Evolutionary conservation across 1,140 invertebrate species (phyloP), one percentile per base, ranked within the genome.

Genomic region (Pseudomyrmex concolor): DNA sequence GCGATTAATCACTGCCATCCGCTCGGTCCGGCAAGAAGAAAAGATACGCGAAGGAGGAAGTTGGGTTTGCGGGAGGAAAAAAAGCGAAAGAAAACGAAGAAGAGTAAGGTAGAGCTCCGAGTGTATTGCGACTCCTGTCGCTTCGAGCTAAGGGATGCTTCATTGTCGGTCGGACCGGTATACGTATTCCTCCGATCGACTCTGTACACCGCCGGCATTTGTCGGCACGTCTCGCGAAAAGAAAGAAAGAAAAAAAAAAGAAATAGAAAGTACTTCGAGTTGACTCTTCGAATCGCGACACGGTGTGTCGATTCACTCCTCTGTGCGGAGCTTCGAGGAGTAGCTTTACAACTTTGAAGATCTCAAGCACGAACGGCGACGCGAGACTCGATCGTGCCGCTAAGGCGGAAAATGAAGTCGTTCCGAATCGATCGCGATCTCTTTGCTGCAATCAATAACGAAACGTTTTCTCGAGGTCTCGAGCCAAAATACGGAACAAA

Each of bases 1-100:
- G 80, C 84, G 86, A 87, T 89, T 91, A 91, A 89, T 86, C 89
- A 89, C 87, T 88, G 90, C 87, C 86, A 82, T 81, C 82, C 60
- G 66, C 73, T 54, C 43, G 85, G 73, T 66, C 45, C 82, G 34
- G 50, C 67, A 68, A 70, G 62, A 34, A 34, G 62, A 72, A 76
- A 86, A 84, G 85, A 84, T 87, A 88, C 72, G 76, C 62, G 77
- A 84, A 87, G 84, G 34, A 45, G 17, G 25, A 57, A 78, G 64
- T 43, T 15, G 64, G 76, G n/a, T 71, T 51, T 34, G 34, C 34
- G 34, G 34, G 60, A 43, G 70, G 12, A 77, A 60, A 45, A 34
- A 34, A 71, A 71, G 66, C 54, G 25, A 71, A 71, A 48, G 54
- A 15, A 66, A 10, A 8, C 15, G 9, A 13, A 19, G 45, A 17